Base-by-base conservation (phyloP, 2,888 invertebrate genomes). In the Timema podura region DNA sequence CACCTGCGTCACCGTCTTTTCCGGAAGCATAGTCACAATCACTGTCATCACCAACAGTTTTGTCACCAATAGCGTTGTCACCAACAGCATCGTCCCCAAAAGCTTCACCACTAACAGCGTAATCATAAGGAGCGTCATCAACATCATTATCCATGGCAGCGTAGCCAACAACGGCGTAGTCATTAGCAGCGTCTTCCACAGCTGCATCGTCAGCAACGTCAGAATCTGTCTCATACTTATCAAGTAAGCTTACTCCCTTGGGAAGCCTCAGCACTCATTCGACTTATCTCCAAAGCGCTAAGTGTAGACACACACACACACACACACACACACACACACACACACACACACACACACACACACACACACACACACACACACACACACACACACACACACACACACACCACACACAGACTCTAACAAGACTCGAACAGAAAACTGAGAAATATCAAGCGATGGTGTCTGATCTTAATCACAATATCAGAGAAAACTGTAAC, bases 381-480 rank as follows among this genome's bases (percentile, higher is more conserved):
- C 51, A 51, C 51, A 57, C 57, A 15, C 57, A 13, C 51, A 51
- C 51, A 57, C 57, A 15, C 57, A 13, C 51, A 51, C 51, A 57
- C 57, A 15, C 57, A 13, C 51, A 51, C 51, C 57, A 15, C 57
- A 13, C 51, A 51, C 51, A 30, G 1, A 30, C 30, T 30, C 30
- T 3, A 30, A 30, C 30, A 30, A 3, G 30, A 30, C 30, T 30
- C 30, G 30, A 30, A 1, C 30, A 1, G 30, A 30, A 30, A 3
- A 30, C 30, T 30, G 30, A 30, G 30, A 30, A 3, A 30, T 30
- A 30, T 30, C 30, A 30, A 30, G 30, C 3, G 30, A 30, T 30
- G 30, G 30, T 30, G 30, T 30, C 30, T 30, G 30, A 30, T 30
- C 30, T 30, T 30, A 30, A 30, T 30, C 30, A 30, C 30, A 30